A percentile compares a stretch with the other conserved stretches of the same genome.
These are phyloP conservation scores for Zenarchopterus dispar DNA, from an alignment of 2,797 vertebrate genomes.

Conservation along the genomic window DNA sequence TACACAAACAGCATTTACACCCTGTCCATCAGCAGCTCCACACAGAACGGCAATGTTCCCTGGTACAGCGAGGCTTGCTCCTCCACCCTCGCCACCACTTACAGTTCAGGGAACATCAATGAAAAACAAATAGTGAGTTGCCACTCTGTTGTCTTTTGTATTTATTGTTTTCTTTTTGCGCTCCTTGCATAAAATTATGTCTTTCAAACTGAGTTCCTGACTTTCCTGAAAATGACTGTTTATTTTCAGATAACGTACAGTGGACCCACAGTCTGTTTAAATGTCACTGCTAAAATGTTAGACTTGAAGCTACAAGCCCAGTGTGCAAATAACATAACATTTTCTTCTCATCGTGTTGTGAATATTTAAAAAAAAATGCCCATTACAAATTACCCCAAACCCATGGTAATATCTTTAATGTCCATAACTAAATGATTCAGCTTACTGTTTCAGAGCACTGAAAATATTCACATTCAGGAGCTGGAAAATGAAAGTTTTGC, in stretches of 20 bases:
- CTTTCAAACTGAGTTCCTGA: not conserved
- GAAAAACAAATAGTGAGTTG: constrained; percentile 97
- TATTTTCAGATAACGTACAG: constrained; percentile 6
- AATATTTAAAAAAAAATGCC: not conserved
- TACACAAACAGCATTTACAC: constrained; percentile 99
- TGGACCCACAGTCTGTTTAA: not conserved
- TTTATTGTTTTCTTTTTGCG: not conserved
- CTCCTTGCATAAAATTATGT: not conserved
- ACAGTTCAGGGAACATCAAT: constrained; percentile 94
- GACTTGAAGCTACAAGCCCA: not conserved
- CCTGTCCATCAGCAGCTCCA: constrained; percentile 97
- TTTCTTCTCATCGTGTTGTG: not conserved
- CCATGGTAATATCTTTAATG: not conserved
- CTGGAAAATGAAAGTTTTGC: not conserved
- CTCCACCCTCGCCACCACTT: constrained; percentile 96
- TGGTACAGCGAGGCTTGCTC: constrained; percentile 99
- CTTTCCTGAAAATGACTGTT: not conserved
- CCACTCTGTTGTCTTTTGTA: constrained; percentile 63
- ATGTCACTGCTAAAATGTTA: not conserved
- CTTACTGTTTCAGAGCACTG: not conserved
- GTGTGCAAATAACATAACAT: not conserved
- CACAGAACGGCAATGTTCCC: constrained; percentile 92
- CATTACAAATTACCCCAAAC: not conserved
- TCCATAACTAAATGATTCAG: not conserved
- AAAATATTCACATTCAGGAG: not conserved